Conservation (phyloP, 2,113 vertebrate species). For the Nibea albiflora region DNA sequence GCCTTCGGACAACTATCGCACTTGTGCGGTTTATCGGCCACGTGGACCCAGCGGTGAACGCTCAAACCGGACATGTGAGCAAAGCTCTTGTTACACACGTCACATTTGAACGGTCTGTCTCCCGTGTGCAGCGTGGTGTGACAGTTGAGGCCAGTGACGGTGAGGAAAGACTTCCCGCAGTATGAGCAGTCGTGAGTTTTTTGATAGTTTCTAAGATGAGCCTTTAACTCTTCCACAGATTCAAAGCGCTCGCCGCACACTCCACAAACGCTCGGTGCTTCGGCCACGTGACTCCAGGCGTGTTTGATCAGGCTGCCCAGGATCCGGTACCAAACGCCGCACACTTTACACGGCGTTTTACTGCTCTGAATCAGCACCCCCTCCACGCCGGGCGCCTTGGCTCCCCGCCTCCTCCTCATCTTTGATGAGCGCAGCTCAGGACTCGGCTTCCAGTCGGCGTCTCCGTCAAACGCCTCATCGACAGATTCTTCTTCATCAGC, state of each 20-base stretch:
- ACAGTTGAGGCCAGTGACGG: conserved; percentile 6
- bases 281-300: conserved; percentile 47
- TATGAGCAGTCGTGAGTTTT: conserved; percentile 39
- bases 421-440: background rate
- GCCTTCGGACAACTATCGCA: conserved; percentile 41
- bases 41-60: conserved; percentile 48
- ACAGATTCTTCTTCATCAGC: background rate
- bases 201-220: conserved; percentile 29
- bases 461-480: background rate
- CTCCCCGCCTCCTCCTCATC: background rate
- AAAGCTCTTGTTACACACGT: conserved; percentile 46
- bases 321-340: conserved; percentile 39
- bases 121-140: conserved; percentile 44
- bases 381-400: fast-evolving
- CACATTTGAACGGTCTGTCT: conserved; percentile 16
- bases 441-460: conserved; percentile 19
- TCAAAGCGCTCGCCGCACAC: conserved; percentile 39
- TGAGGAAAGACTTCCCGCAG: conserved; percentile 48
- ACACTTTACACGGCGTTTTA: conserved; percentile 39
- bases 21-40: conserved; percentile 42
- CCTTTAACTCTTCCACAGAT: conserved; percentile 3
- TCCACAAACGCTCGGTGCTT: conserved; percentile 13
- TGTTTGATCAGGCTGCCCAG: conserved; percentile 52
- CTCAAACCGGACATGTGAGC: background rate
- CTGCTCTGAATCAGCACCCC: background rate